Evolutionary conservation across 2,113 vertebrate species (phyloP), one percentile per base, ranked within the genome.

Genomic region (Elachura formosa): DNA sequence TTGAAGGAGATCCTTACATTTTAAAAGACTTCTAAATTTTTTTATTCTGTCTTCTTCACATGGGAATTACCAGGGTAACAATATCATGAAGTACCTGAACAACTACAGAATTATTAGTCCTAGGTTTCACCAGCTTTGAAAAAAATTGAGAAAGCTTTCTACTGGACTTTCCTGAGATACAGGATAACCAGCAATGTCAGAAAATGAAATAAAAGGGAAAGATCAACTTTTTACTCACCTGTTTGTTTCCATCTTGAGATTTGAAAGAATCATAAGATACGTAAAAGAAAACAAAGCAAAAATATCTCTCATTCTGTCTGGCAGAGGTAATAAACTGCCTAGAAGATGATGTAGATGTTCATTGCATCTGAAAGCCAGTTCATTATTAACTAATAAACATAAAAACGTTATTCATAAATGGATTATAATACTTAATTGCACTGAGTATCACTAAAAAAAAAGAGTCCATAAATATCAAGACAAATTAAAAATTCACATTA

Each of bases 181-280:
- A 66, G 48, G 2, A 5, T 66, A 48, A 19, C 2, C 5, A 87
- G 8, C 2, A 64, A 11, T n/a, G 17, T 5, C 17, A 58, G 5
- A 49, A 83, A 62, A 40, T 22, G 0, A 36, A 16, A 21, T 28
- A 62, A 51, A 43, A 3, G 1, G 2, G 2, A 14, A 16, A 55
- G 9, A 64, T 8, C 16, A 56, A 15, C 9, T 36, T 59, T 90
- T 71, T 10, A 58, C 19, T 52, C 14, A 3, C 12, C 34, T 45
- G 6, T 40, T 71, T 62, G 11, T 66, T 66, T 64, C n/a, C 56
- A 10, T 49, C 34, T 46, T 83, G 4, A 31, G 22, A 75, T 79
- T 83, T 90, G 40, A 51, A 55, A 49, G 8, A 88, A 41, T 21
- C 41, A 11, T 26, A 33, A 41, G 9, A 34, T 25, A 45, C 0